Evolutionary conservation across 2,888 invertebrate genomes (phyloP).

Genomic region (Tetrapedia diversipes): DNA sequence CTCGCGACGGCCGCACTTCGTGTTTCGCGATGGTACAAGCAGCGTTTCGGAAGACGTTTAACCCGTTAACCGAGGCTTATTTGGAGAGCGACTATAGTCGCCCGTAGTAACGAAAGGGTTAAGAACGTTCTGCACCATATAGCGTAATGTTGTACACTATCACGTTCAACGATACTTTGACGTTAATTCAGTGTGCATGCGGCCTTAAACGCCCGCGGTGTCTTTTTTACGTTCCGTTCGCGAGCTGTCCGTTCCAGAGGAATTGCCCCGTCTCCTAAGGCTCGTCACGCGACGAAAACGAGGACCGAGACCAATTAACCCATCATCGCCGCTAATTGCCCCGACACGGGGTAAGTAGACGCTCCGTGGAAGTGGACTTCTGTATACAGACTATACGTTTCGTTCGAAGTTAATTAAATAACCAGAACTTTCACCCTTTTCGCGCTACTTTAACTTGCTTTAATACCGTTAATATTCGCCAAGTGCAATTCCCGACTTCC

Average conservation of each 20-base stretch:
- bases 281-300: constrained; percentile 77
- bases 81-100: too few species aligned
- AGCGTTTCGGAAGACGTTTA: neutral
- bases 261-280: constrained; percentile 65
- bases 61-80: too few species aligned
- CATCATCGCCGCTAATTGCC: constrained; percentile 77
- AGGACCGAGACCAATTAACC: constrained; percentile 75
- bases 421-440: neutral
- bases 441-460: constrained; percentile 6
- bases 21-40: constrained; percentile 2
- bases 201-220: constrained; percentile 31
- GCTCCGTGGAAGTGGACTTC: constrained; percentile 57
- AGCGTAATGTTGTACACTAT: too few species aligned
- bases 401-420: constrained; percentile 25
- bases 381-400: constrained; percentile 3
- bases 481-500: neutral
- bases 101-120: too few species aligned
- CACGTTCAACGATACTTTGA: neutral
- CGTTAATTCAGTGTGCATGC: constrained; percentile 12
- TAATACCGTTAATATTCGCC: neutral
- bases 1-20: constrained; percentile 6
- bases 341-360: constrained; percentile 59
- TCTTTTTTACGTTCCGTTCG: constrained; percentile 42
- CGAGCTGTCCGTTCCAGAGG: constrained; percentile 44
- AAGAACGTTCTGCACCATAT: too few species aligned